phyloP scores from a whole-genome alignment of 2,888 invertebrate species.

The Metalampra italica region DNA sequence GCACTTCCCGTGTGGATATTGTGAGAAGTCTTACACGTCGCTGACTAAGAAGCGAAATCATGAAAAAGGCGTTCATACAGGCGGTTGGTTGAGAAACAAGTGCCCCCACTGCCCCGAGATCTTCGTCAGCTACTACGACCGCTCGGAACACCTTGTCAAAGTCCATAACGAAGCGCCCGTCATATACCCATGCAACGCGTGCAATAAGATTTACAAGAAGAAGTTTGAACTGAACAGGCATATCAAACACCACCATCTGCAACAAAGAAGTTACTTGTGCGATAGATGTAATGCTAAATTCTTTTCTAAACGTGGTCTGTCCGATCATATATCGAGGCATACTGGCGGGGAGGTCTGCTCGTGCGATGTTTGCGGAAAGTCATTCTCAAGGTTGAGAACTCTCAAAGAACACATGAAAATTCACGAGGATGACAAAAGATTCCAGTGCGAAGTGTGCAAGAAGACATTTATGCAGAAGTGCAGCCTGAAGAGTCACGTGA shows the following conservation, averaged over 20 bases:
- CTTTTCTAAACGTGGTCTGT: slow-evolving; percentile 62
- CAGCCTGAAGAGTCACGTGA: slow-evolving; percentile 60
- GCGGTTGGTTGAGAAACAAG: slow-evolving; percentile 69
- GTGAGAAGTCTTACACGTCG: slow-evolving; percentile 75
- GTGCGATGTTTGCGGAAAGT: slow-evolving; percentile 60
- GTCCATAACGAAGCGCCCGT: slow-evolving; percentile 56
- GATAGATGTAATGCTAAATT: slow-evolving; percentile 66
- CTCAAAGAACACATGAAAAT: slow-evolving; percentile 57
- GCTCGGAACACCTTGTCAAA: slow-evolving; percentile 61
- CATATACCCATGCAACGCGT: slow-evolving; percentile 63
- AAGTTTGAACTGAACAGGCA: slow-evolving; percentile 66
- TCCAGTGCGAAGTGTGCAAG: slow-evolving; percentile 63
- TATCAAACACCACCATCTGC: slow-evolving; percentile 66
- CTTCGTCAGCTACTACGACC: slow-evolving; percentile 67
- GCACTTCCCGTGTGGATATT: slow-evolving; percentile 73
- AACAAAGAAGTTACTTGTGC: slow-evolving; percentile 60
- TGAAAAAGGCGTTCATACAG: slow-evolving; percentile 65
- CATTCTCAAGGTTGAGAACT: slow-evolving; percentile 49
- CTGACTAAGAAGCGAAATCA: slow-evolving; percentile 66
- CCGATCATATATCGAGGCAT: slow-evolving; percentile 57
- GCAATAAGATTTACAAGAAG: slow-evolving; percentile 66
- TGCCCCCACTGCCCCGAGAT: slow-evolving; percentile 68
- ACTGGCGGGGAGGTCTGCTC: slow-evolving; percentile 47
- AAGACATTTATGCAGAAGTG: slow-evolving; percentile 67
- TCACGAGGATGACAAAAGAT: slow-evolving; percentile 57